phyloP scores from a whole-genome alignment of 1,140 invertebrate species.

The Trachymyrmex cornetzi region DNA sequence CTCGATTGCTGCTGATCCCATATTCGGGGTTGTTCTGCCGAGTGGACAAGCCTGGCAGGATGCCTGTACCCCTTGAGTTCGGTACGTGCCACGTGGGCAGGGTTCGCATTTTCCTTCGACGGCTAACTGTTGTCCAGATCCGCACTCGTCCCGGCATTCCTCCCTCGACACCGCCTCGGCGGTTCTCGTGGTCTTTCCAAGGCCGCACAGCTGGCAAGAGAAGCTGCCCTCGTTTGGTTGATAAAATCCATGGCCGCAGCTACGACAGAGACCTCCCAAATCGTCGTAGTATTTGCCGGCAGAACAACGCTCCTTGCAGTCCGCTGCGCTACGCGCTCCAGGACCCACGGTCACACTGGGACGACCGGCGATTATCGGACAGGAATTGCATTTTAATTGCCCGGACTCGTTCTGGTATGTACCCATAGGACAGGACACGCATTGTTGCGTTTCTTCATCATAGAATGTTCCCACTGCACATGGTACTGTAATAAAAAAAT shows the following conservation, averaged over 20 bases:
- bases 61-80: slow-evolving; percentile 95
- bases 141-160: slow-evolving; percentile 96
- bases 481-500: slow-evolving; percentile 91
- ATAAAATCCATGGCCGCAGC: slow-evolving; percentile 97
- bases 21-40: slow-evolving; percentile 94
- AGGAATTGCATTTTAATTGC: slow-evolving; percentile 94
- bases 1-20: slow-evolving; percentile 93
- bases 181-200: slow-evolving; percentile 97
- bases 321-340: slow-evolving; percentile 94
- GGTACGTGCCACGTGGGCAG: slow-evolving; percentile 96
- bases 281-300: slow-evolving; percentile 97
- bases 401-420: slow-evolving; percentile 98
- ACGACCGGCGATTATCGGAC: slow-evolving; percentile 95
- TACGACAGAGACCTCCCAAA: slow-evolving; percentile 93
- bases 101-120: slow-evolving; percentile 96
- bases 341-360: slow-evolving; percentile 94
- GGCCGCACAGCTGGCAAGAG: slow-evolving; percentile 94
- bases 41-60: slow-evolving; percentile 95
- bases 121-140: slow-evolving; percentile 95
- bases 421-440: slow-evolving; percentile 94
- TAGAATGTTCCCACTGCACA: slow-evolving; percentile 97
- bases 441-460: slow-evolving; percentile 91
- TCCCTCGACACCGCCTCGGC: slow-evolving; percentile 95
- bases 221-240: slow-evolving; percentile 97
- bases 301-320: slow-evolving; percentile 97